A percentile compares a stretch with the other conserved stretches of the same genome.
Conservation (phyloP, 2,797 vertebrate genomes). For the Crocodylus rhombifer region DNA sequence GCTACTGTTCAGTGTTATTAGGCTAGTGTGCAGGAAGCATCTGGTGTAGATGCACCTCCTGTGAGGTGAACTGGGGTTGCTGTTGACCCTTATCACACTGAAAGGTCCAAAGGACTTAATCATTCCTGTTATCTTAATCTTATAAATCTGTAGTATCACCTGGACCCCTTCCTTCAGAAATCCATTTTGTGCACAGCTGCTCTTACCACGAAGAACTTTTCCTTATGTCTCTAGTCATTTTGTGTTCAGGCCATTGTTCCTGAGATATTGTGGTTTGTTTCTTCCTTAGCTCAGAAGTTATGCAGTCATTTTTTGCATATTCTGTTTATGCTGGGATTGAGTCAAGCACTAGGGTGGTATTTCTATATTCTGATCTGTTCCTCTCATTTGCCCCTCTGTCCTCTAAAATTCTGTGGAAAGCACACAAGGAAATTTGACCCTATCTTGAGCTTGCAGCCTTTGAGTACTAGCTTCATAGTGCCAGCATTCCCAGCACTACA, state of each 20-base stretch:
- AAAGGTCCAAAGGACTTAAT: not conserved
- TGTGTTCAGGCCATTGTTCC: rapidly evolving
- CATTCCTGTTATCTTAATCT: rapidly evolving
- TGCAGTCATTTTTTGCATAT: not conserved
- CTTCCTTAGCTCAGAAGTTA: not conserved
- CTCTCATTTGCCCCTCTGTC: not conserved
- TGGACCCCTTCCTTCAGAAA: rapidly evolving
- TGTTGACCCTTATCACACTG: too few species aligned
- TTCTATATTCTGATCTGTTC: not conserved
- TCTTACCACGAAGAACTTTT: not conserved
- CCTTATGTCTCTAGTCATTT: not conserved
- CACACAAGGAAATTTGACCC: too few species aligned
- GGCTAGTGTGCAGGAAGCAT: too few species aligned
- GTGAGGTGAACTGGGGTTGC: too few species aligned
- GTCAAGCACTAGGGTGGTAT: not conserved
- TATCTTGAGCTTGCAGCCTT: not conserved
- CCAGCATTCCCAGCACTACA: not conserved
- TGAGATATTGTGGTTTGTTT: not conserved
- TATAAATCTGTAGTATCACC: not conserved
- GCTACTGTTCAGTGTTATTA: too few species aligned
- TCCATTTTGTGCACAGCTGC: not conserved
- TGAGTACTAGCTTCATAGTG: not conserved
- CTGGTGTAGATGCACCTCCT: too few species aligned
- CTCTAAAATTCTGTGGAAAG: too few species aligned
- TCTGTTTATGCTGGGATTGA: not conserved